These are phyloP conservation scores for Pachycephala philippinensis DNA, from an alignment of 2,113 vertebrate species.

Conservation along the genomic window DNA sequence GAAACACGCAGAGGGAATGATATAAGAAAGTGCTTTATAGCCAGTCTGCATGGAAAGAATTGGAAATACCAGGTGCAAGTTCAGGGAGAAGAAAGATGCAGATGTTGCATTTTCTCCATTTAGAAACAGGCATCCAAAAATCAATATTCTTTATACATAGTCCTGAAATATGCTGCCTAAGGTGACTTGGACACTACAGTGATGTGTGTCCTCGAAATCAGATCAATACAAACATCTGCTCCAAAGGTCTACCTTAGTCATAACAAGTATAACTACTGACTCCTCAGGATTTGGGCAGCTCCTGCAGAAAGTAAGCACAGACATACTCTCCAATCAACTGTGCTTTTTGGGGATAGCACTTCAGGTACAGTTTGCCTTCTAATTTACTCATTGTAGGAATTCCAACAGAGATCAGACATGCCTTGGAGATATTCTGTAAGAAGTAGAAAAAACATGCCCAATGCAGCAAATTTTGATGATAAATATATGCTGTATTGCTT, in stretches of 20 bases:
- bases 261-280: background rate
- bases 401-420: background rate
- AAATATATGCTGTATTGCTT: background rate
- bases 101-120: slow-evolving; percentile 18
- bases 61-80: slow-evolving; percentile 25
- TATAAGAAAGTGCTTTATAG: background rate
- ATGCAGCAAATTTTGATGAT: background rate
- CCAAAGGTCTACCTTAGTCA: background rate
- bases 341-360: background rate
- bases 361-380: background rate
- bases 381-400: background rate
- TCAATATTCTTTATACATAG: slow-evolving; percentile 50
- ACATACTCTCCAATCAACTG: background rate
- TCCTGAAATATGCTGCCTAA: slow-evolving; percentile 50
- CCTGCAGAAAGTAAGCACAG: background rate
- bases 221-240: slow-evolving; percentile 47
- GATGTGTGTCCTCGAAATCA: slow-evolving; percentile 25
- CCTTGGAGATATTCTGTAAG: background rate
- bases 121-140: slow-evolving; percentile 30
- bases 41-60: background rate
- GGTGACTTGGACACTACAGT: slow-evolving; percentile 16
- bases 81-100: slow-evolving; percentile 29
- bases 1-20: background rate
- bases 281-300: background rate
- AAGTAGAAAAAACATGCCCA: background rate